Evolutionary conservation across 2,113 vertebrate genomes (phyloP), one percentile per base, ranked within the genome.

Genomic region (Gallinago jamesoni): DNA sequence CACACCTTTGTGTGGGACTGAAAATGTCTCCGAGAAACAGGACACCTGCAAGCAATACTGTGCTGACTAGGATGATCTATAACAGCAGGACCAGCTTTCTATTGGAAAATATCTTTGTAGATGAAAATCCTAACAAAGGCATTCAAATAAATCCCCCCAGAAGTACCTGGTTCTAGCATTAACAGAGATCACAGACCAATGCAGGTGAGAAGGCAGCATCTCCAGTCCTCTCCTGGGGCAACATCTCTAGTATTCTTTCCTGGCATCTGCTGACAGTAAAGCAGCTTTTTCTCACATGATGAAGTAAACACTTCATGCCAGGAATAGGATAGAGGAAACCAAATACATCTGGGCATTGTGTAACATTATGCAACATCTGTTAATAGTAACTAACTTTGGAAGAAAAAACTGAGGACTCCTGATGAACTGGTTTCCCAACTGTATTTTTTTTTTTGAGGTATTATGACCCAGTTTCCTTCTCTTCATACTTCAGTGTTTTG

Each of bases 271-370:
- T 67, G 74, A 62, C 59, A 76, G 35, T 78, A 47, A 73, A 79
- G 53, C 74, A 88, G 76, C 39, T 87, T 89, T 66, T 94, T 30
- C 56, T 87, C 52, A 82, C 86, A 53, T 17, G 10, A 67, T 10
- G 18, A 63, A 63, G 50, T 18, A 39, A 89, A 89, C 47, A 70
- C 12, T 87, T 75, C 45, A 47, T 91, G 86, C 73, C 95, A 95
- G 91, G 94, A 81, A 72, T 16, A 70, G 69, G 77, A 72, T 41
- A 48, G 80, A 75, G 64, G 69, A 91, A 94, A 91, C 66, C 68
- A 69, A 89, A 84, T 67, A 72, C 84, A 72, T 62, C 59, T 89
- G 90, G 76, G 83, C 79, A 57, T 86, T 85, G 72, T 74, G 92
- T 45, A 81, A 69, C 25, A 16, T 64, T 10, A 47, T 16, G 31